These are phyloP conservation scores for Cenopis cana DNA, from an alignment of 2,888 invertebrate species.

Conservation along the genomic window DNA sequence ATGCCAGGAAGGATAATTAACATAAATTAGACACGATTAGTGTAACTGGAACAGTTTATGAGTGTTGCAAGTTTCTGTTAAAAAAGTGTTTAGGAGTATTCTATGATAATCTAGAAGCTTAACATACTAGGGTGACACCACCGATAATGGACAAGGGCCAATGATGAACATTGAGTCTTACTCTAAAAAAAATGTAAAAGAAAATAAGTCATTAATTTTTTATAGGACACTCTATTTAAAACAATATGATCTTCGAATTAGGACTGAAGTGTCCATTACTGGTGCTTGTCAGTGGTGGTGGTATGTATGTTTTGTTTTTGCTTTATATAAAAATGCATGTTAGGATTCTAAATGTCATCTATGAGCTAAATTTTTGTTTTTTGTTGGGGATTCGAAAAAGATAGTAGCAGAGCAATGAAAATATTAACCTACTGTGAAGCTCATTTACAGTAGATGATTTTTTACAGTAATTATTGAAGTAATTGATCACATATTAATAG, in stretches of 20 bases:
- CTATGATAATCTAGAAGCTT: neutral
- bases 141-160: too few species aligned
- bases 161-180: too few species aligned
- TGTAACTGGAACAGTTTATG: conserved; percentile 13
- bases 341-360: too few species aligned
- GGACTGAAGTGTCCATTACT: too few species aligned
- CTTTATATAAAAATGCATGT: neutral
- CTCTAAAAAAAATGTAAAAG: too few species aligned
- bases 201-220: too few species aligned
- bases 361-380: neutral
- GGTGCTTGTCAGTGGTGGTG: too few species aligned
- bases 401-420: neutral
- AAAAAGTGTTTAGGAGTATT: neutral
- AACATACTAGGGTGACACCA: too few species aligned
- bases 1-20: conserved; percentile 18
- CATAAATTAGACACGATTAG: conserved; percentile 23
- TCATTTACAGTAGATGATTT: neutral
- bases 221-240: too few species aligned
- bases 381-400: neutral
- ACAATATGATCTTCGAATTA: too few species aligned
- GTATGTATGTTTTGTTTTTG: neutral
- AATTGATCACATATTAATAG: neutral
- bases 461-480: neutral
- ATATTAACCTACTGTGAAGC: neutral
- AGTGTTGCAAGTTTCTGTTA: conserved; percentile 10